Evolutionary conservation across 2,113 vertebrate species (phyloP), one percentile per base, ranked within the genome.

Genomic region (Azemiops feae): DNA sequence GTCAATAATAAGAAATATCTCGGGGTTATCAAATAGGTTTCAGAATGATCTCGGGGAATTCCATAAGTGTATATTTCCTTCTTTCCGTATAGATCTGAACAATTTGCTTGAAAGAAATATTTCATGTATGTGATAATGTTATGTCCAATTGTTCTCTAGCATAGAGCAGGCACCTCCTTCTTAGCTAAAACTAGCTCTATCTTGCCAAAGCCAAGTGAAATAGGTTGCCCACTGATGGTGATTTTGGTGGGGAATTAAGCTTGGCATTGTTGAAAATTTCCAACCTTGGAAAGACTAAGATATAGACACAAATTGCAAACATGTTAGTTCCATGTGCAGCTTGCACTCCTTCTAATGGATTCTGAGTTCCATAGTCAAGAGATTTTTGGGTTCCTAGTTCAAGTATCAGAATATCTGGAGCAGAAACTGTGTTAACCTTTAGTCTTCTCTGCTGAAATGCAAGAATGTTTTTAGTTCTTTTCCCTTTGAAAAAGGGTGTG

Each of bases 1-100:
- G 91, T 52, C 86, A 93, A 8, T 0, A 91, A 90, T 88, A 94
- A 97, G 93, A 97, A 97, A 96, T 92, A 95, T 50, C 54, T 55
- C 3, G 0, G 20, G 0, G 92, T 94, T 94, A 96, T 96, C 94
- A 96, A 96, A 97, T 6, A 96, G 93, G 92, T 47, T 92, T 86
- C 94, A 81, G 89, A 95, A 94, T 54, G 85, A 91, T 89, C 94
- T 96, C 94, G 64, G 69, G 45, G 93, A 1, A 6, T 18, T 52
- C 92, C 91, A 87, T 94, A 92, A 87, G 92, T 3, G 53, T 18
- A 39, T 89, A 93, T 52, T 50, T 52, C 92, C 90, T 88, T 57
- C 50, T n/a, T 23, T 30, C 58, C 89, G 54, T 85, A 85, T 30
- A 87, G 54, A 85, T 90, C 81, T 91, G n/a, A 27, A 89, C 52